phyloP scores from a whole-genome alignment of 2,888 invertebrate genomes.

The Caenorhabditis sulstoni region DNA sequence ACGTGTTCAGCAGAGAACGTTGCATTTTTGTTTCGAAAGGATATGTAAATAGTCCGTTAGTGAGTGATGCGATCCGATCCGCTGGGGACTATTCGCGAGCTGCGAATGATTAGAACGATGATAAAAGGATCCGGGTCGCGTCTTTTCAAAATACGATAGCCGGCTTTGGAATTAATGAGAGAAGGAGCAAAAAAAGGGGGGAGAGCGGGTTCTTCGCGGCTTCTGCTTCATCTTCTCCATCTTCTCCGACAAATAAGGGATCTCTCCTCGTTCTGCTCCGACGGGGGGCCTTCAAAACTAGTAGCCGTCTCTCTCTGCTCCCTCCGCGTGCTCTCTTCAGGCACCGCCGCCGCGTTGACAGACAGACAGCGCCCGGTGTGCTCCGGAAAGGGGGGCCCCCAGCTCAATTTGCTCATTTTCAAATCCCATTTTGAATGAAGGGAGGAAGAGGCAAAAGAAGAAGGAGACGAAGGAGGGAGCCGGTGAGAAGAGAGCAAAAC shows the following conservation, averaged over 20 bases:
- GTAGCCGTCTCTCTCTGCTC: constrained; percentile 12
- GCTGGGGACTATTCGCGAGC: too few relatives aligned
- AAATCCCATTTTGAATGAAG: constrained; percentile 58
- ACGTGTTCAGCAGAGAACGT: constrained; percentile 20
- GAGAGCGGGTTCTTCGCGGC: constrained; percentile 6
- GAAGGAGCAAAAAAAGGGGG: constrained; percentile 9
- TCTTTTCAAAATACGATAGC: constrained; percentile 12
- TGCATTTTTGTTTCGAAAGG: constrained; percentile 17
- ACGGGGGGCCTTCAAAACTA: constrained; percentile 15
- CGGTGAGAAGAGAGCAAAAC: constrained; percentile 39
- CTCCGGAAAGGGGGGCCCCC: constrained; percentile 20
- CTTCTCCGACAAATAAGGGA: constrained; percentile 20
- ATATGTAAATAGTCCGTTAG: too few relatives aligned
- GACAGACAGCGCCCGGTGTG: constrained; percentile 35
- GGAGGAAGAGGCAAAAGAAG: constrained; percentile 28
- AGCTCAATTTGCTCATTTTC: constrained; percentile 59
- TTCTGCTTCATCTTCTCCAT: background rate
- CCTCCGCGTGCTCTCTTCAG: background rate
- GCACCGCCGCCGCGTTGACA: constrained; percentile 4
- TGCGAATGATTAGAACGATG: too few relatives aligned
- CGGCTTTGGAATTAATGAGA: constrained; percentile 19
- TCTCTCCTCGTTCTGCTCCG: constrained; percentile 5
- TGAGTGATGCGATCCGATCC: too few relatives aligned
- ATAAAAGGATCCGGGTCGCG: background rate
- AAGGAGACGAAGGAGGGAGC: constrained; percentile 14